Evolutionary conservation across 2,797 vertebrate genomes (phyloP), one percentile per base, ranked within the genome.

Genomic region (Neosilurus hyrtlii): DNA sequence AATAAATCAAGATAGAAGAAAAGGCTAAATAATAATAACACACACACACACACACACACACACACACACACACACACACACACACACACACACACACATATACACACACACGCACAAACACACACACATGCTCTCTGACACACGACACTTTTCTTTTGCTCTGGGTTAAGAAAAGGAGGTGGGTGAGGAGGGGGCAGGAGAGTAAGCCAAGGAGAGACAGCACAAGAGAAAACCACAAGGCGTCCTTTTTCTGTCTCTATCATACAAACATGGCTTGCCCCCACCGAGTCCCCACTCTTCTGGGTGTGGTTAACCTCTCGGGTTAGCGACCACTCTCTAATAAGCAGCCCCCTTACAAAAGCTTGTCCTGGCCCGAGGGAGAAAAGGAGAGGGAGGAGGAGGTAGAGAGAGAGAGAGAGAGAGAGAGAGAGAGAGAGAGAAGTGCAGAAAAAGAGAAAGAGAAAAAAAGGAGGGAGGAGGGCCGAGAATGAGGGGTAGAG

Each of bases 271-370:
- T 81, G 68, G 84, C 86, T 89, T 65, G 83, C 86, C 86, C 89
- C 85, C 87, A 37, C 80, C 16, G 62, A 88, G 89, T 81, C 87
- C 90, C 88, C 88, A 80, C 86, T 88, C 86, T 88, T 90, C 63
- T 24, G 86, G 92, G 91, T 90, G 89, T 90, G 90, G 90, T 90
- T 92, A 91, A 92, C 92, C 91, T 92, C 89, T 86, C 72, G 83
- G 91, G 91, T 92, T 87, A 88, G 84, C 87, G 88, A 91, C 89
- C 90, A 84, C 90, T 90, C 89, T 86, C 90, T 92, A 93, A 93
- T 93, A 88, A 92, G 91, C 89, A 86, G 68, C 85, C 86, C 87
- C 87, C 89, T 90, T 87, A 93, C 91, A 93, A 93, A 94, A 90
- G 88, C 89, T 88, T 87, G 89, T 90, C 85, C 89, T 91, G 89